These are phyloP conservation scores for Actias luna DNA, from an alignment of 2,888 invertebrate genomes.

Conservation along the genomic window DNA sequence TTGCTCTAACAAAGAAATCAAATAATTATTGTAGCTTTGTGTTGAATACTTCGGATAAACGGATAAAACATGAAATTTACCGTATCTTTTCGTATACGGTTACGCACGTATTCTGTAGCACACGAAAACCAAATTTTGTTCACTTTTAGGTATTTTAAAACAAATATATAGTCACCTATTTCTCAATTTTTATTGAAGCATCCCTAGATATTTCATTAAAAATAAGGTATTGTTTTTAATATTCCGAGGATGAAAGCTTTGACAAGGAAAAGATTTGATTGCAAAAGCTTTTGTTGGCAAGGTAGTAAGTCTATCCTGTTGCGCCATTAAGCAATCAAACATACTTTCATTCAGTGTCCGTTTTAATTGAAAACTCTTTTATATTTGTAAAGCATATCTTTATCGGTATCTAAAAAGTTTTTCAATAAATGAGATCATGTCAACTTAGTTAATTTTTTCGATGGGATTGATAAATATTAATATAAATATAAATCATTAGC, in stretches of 20 bases:
- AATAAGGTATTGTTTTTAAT: background rate
- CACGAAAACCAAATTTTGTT: too few relatives aligned
- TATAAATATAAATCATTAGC: background rate
- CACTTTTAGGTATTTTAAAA: too few relatives aligned
- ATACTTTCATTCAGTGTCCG: constrained; percentile 35
- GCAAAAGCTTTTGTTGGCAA: constrained; percentile 40
- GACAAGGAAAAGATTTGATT: constrained; percentile 41
- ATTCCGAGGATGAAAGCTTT: background rate
- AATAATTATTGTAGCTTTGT: too few relatives aligned
- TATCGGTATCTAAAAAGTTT: constrained; percentile 33
- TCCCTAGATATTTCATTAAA: background rate
- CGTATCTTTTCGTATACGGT: too few relatives aligned
- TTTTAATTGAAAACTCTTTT: constrained; percentile 49
- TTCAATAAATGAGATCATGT: constrained; percentile 27
- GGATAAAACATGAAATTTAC: too few relatives aligned
- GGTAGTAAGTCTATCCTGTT: constrained; percentile 28
- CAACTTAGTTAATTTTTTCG: background rate
- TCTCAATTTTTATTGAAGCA: background rate
- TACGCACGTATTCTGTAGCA: too few relatives aligned
- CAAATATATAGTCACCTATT: too few relatives aligned
- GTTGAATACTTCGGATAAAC: too few relatives aligned
- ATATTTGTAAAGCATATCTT: constrained; percentile 33
- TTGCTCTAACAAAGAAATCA: too few relatives aligned
- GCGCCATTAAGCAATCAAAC: constrained; percentile 35
- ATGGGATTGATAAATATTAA: background rate